Percentiles rank a stretch among this genome's conserved stretches.
Evolutionary conservation across 2,888 invertebrate species (phyloP).

Genomic region (Chydorus sphaericus): DNA sequence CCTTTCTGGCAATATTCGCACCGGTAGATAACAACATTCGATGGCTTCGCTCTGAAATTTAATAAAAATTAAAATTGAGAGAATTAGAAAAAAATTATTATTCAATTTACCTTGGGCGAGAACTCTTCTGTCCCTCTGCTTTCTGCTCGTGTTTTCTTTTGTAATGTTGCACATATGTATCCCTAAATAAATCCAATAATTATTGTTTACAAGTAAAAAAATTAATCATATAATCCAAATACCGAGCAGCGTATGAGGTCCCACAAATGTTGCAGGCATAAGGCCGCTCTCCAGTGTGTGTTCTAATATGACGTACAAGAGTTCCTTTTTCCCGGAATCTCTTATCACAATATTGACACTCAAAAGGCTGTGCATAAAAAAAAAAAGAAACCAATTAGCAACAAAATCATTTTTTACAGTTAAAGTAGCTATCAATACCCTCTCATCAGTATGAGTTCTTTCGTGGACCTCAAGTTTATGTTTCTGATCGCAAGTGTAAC

Average conservation of each 20-base stretch:
- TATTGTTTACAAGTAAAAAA: neutral
- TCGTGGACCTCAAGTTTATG: neutral
- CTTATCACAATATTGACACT: neutral
- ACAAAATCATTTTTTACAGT: no score
- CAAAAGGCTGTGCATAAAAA: neutral
- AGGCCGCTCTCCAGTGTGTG: neutral
- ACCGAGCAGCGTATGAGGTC: neutral
- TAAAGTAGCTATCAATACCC: neutral
- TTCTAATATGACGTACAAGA: neutral
- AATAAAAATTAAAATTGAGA: neutral
- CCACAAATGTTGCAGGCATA: neutral
- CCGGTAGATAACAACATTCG: neutral
- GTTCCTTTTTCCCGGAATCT: neutral
- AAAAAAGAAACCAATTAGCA: neutral
- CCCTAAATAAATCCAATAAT: neutral
- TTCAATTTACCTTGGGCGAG: neutral
- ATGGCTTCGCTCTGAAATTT: neutral
- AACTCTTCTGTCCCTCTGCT: neutral
- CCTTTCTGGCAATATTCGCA: slow-evolving; percentile 2
- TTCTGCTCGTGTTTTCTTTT: neutral
- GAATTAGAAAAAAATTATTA: neutral
- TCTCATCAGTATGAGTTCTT: neutral
- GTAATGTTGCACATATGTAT: neutral
- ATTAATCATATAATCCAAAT: neutral
- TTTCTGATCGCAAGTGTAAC: slow-evolving; percentile 2